Base-by-base conservation (phyloP, 2,113 vertebrate genomes). In the Sylvia atricapilla region DNA sequence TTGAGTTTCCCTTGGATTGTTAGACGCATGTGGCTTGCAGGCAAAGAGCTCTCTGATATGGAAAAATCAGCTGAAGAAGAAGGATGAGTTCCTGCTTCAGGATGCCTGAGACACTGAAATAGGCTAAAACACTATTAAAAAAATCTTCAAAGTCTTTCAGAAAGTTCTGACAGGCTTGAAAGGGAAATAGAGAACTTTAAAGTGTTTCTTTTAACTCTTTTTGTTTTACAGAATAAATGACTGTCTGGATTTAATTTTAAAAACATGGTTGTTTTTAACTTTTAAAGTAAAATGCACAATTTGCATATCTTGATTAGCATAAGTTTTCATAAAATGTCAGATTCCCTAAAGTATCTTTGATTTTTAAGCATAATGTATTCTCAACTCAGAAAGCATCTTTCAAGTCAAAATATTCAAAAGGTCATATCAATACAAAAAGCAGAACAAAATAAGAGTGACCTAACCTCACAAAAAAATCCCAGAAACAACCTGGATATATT, bases 11-110 rank as follows among this genome's bases (percentile, higher is more conserved):
- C 72, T 87, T 77, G 72, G 15, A 87, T 37, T 92, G 75, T 58
- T 93, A 95, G 56, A 96, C 64, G 77, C 95, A 96, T 96, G 93
- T 94, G 96, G 93, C 37, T 87, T 87, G 62, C 96, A 95, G 93
- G 92, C 94, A 90, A 82, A 93, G 82, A 95, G 78, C 47, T 67
- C 73, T 89, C 89, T 95, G 74, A 94, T 90, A 93, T 8, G 31
- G 64, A 96, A 96, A 96, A 94, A 66, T 89, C 72, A 91, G 89
- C 6, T 74, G 83, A 91, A 95, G 70, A 87, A 92, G 72, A 93
- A 95, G 87, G 93, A 97, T 95, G 81, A 94, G 87, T 93, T 95
- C 94, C 87, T 95, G 89, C 60, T 95, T 88, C 82, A 93, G 76
- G 91, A 96, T 93, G 75, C 89, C 83, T 63, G n/a, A 93, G 74